Percentiles rank a stretch among this genome's conserved stretches.
Evolutionary conservation across 2,113 vertebrate species (phyloP).

Genomic region (Ascaphus truei): DNA sequence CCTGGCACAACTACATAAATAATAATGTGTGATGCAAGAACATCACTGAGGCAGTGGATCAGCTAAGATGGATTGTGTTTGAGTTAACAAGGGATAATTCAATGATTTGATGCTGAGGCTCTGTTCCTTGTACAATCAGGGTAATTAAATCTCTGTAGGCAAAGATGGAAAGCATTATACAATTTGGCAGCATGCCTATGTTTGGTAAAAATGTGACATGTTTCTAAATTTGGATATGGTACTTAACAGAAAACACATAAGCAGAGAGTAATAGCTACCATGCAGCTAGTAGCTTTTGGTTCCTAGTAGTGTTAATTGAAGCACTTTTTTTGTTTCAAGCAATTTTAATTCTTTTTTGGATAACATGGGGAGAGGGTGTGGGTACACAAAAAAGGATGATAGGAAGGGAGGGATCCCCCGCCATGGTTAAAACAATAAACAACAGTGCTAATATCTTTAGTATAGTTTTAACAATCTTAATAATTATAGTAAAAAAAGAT

Average conservation of each 20-base stretch:
- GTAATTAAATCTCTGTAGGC: constrained; percentile 26
- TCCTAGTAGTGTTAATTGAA: neutral
- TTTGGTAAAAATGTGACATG: constrained; percentile 26
- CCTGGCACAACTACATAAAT: neutral
- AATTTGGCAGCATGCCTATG: constrained; percentile 20
- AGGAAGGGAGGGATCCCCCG: too few species aligned
- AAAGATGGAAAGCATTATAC: constrained; percentile 24
- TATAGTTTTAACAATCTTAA: too few species aligned
- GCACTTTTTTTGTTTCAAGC: too few species aligned
- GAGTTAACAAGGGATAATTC: constrained; percentile 14
- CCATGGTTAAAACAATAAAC: too few species aligned
- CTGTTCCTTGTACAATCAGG: neutral
- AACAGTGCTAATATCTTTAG: too few species aligned
- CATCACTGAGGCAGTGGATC: neutral
- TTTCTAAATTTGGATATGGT: constrained; percentile 25
- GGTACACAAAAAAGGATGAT: too few species aligned
- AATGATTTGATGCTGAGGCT: neutral
- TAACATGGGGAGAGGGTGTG: too few species aligned
- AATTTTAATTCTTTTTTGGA: too few species aligned
- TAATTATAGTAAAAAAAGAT: too few species aligned
- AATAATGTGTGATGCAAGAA: neutral
- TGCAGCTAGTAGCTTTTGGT: constrained; percentile 9
- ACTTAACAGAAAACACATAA: constrained; percentile 23
- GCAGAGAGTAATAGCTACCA: constrained; percentile 10
- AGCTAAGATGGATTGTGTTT: constrained; percentile 16